Base-by-base conservation (phyloP, 2,113 vertebrate species). In the Microcebus jonahi region DNA sequence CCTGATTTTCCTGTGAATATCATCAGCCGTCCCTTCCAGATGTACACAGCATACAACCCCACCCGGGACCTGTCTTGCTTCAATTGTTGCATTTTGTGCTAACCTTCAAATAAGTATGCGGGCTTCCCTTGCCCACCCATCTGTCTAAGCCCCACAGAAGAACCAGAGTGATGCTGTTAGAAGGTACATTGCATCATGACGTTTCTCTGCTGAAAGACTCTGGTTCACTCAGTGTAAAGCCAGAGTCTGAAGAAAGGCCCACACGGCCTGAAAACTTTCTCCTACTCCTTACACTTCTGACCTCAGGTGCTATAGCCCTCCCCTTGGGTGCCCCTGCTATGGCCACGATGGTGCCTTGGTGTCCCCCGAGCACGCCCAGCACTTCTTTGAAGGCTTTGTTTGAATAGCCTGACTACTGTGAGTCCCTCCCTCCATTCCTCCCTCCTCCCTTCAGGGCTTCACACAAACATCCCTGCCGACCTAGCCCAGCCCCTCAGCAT, bases 11-110 rank as follows among this genome's bases (percentile, higher is more conserved):
- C 21, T n/a, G 20, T 6, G 61, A 70, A 39, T 39, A 6, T 39
- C 9, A 29, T 61, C 27, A 27, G 31, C 45, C 5, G 21, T 68
- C 1, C 65, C 29, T 67, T 88, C 53, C 83, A 34, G 42, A 23
- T 63, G 42, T 2, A 13, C 17, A 25, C 11, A 29, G 59, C 17
- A 36, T 2, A 6, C 50, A 13, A 5, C 27, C 9, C 18, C 23
- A 65, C 27, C 0, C 21, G 0, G 3, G 36, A 21, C 61, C 67
- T 10, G 9, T 3, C 18, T n/a, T 34, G 1, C 34, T 53, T 7
- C 7, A 39, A 34, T 9, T 6, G 21, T 11, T 27, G 14, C 27
- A 1, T 55, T 34, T 89, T 57, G 45, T 13, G 2, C 8, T 34
- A 10, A 18, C 25, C 13, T 71, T 50, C n/a, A 39, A 29, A 15